Evolutionary conservation across 2,113 vertebrate genomes (phyloP).

Genomic region (Sisor rabdophorus): DNA sequence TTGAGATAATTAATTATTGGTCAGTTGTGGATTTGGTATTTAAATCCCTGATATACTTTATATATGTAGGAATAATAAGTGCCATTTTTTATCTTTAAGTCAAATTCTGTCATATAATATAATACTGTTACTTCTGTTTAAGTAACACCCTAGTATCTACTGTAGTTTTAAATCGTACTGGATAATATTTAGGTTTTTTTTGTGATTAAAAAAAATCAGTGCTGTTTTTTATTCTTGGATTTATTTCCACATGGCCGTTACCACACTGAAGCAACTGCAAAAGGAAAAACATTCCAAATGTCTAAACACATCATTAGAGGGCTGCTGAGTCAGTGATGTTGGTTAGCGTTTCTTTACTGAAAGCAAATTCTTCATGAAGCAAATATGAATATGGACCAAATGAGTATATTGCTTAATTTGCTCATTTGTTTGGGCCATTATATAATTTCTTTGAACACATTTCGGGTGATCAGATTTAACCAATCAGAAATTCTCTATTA

Average conservation of each 20-base stretch:
- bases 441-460: too few species aligned
- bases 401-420: too few species aligned
- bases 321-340: constrained; percentile 58
- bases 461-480: too few species aligned
- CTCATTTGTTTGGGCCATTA: too few species aligned
- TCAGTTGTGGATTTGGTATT: neutral
- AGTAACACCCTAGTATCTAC: too few species aligned
- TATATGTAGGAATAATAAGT: neutral
- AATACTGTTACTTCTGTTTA: neutral
- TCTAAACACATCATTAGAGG: constrained; percentile 61
- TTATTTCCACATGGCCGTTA: neutral
- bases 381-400: neutral
- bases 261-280: constrained; percentile 48
- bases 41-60: neutral
- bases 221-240: neutral
- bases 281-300: constrained; percentile 34
- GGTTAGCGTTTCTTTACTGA: constrained; percentile 54
- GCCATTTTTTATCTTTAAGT: neutral
- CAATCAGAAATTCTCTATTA: too few species aligned
- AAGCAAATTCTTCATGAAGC: neutral
- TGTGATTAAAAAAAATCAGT: neutral
- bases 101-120: neutral
- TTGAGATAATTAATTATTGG: neutral
- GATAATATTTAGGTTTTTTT: neutral
- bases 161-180: too few species aligned